Conservation (phyloP, 2,113 vertebrate species). For the Cyprinus carpio region DNA sequence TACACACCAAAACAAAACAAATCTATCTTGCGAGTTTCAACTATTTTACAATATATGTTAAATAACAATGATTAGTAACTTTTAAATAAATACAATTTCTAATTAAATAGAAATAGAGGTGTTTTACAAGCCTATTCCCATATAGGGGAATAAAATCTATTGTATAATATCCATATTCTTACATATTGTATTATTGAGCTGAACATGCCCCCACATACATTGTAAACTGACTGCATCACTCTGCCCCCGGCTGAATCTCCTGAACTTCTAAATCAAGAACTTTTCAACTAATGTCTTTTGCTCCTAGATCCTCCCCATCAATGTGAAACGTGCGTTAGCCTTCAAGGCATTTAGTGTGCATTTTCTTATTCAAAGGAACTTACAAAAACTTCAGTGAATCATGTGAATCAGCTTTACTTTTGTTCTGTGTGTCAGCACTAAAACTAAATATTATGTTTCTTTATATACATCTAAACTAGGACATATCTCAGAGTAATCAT, state of each 20-base stretch:
- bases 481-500: background rate
- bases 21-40: background rate
- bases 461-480: background rate
- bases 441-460: background rate
- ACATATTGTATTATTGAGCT: background rate
- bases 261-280: background rate
- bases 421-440: background rate
- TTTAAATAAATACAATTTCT: too few relatives aligned
- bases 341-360: slow-evolving; percentile 8
- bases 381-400: background rate
- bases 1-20: background rate
- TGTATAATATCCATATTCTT: background rate
- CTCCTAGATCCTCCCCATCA: background rate
- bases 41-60: too few relatives aligned
- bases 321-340: background rate
- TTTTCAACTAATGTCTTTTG: background rate
- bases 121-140: background rate
- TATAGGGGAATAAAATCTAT: background rate
- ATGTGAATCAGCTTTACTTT: background rate
- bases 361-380: background rate
- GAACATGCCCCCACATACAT: background rate
- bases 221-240: background rate
- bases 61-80: too few relatives aligned
- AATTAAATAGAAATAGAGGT: too few relatives aligned
- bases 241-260: background rate